phyloP scores from a whole-genome alignment of 2,797 vertebrate genomes.

The Spondyliosoma cantharus region DNA sequence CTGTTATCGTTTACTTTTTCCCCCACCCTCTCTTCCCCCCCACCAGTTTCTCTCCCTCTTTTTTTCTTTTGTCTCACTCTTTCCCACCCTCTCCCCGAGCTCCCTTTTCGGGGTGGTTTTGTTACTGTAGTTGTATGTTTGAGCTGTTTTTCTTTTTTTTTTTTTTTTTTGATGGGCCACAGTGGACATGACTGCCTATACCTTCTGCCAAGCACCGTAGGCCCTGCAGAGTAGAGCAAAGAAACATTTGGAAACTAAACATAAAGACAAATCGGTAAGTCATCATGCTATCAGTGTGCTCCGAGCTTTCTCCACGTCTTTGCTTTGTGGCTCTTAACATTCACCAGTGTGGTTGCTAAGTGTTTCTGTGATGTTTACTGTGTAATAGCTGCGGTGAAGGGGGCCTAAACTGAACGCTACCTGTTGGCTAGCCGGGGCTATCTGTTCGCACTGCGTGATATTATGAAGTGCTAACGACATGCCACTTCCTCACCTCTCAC shows the following conservation, averaged over 20 bases:
- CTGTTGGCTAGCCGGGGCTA: slow-evolving; percentile 51
- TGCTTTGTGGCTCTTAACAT: slow-evolving; percentile 27
- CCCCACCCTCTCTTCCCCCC: slow-evolving; percentile 29
- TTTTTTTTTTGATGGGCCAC: slow-evolving; percentile 60
- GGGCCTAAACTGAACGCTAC: slow-evolving; percentile 55
- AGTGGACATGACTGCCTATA: slow-evolving; percentile 65
- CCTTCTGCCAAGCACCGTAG: slow-evolving; percentile 69
- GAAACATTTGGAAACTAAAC: slow-evolving; percentile 70
- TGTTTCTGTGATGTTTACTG: slow-evolving; percentile 38
- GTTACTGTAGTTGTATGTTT: slow-evolving; percentile 67
- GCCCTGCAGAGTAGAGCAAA: slow-evolving; percentile 61
- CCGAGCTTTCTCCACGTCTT: slow-evolving; percentile 11
- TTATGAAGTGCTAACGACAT: slow-evolving; percentile 63
- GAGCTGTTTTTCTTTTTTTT: slow-evolving; percentile 16
- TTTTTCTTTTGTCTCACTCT: slow-evolving; percentile 67
- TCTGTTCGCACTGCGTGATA: slow-evolving; percentile 58
- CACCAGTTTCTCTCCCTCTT: slow-evolving; percentile 52
- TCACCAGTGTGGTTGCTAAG: slow-evolving; percentile 20
- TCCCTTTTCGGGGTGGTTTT: slow-evolving; percentile 60
- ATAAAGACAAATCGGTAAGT: slow-evolving; percentile 76
- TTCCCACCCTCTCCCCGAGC: slow-evolving; percentile 57
- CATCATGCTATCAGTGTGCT: slow-evolving; percentile 43
- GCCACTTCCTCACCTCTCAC: slow-evolving; percentile 68
- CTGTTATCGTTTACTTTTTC: slow-evolving; percentile 56
- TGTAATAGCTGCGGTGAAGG: slow-evolving; percentile 29